Conservation (phyloP, 2,888 invertebrate genomes). For the Spisula subtruncata region DNA sequence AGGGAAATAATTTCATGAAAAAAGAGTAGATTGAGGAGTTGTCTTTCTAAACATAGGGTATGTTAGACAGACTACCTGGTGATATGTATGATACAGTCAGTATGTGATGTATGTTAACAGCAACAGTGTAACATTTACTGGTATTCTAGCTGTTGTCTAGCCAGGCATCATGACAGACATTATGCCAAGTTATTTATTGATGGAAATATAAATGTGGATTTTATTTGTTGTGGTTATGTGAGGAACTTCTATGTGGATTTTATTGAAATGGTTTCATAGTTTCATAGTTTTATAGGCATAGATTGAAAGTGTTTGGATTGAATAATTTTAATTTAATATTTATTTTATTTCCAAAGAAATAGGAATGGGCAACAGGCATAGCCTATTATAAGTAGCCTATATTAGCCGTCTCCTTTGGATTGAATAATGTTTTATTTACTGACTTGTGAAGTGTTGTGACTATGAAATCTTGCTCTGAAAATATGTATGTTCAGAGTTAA, state of each 20-base stretch:
- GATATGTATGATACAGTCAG: background rate
- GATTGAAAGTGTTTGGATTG: background rate
- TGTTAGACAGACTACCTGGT: background rate
- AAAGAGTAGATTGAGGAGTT: no score
- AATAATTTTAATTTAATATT: no score
- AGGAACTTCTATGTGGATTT: background rate
- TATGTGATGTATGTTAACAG: background rate
- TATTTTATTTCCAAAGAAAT: no score
- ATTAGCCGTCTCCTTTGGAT: no score
- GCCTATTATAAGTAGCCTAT: no score
- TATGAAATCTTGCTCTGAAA: no score
- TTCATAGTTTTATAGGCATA: background rate
- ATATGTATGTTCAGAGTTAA: no score
- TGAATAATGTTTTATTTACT: background rate
- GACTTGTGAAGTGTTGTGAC: background rate
- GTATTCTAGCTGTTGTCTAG: background rate
- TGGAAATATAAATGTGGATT: background rate
- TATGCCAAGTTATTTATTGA: conserved; percentile 6
- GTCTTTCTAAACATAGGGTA: no score
- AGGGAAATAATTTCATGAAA: no score
- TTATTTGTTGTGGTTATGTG: background rate
- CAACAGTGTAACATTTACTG: background rate
- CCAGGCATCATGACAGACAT: background rate
- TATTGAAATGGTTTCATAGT: background rate
- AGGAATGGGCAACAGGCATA: no score